phyloP scores from a whole-genome alignment of 2,888 invertebrate genomes.

The Eremobia ochroleuca region DNA sequence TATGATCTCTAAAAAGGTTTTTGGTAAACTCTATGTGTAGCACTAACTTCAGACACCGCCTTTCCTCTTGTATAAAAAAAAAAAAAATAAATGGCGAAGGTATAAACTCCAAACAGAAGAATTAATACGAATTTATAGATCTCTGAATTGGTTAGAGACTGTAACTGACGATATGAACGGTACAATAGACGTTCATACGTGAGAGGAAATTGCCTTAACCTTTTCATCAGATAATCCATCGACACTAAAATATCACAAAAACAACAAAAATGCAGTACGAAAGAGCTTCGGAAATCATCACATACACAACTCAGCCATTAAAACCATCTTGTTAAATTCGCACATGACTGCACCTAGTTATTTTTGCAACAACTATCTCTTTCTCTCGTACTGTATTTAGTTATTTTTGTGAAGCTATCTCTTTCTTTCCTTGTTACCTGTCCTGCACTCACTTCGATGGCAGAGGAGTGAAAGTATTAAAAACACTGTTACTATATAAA shows the following conservation, averaged over 20 bases:
- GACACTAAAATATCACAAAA: neutral
- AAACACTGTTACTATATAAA: conserved; percentile 49
- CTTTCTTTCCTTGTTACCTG: conserved; percentile 38
- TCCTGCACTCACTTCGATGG: conserved; percentile 34
- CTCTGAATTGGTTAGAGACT: neutral
- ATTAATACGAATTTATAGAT: neutral
- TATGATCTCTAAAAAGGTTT: neutral
- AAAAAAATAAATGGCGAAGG: too few species aligned
- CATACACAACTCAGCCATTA: conserved; percentile 13
- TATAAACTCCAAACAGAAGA: neutral
- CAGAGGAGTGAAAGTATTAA: conserved; percentile 63
- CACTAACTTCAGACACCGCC: neutral
- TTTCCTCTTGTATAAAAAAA: too few species aligned
- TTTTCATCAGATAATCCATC: conserved; percentile 24
- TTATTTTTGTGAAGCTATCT: conserved; percentile 30
- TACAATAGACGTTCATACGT: conserved; percentile 10
- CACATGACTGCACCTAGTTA: conserved; percentile 42
- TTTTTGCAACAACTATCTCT: conserved; percentile 25
- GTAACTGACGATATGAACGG: conserved; percentile 20
- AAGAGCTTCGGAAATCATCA: conserved; percentile 8
- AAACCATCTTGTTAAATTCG: conserved; percentile 44
- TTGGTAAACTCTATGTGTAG: neutral
- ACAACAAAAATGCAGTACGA: neutral
- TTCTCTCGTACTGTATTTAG: conserved; percentile 3
- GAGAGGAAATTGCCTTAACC: conserved; percentile 32